Conservation (phyloP, 2,113 vertebrate genomes). For the Cacatua alba region DNA sequence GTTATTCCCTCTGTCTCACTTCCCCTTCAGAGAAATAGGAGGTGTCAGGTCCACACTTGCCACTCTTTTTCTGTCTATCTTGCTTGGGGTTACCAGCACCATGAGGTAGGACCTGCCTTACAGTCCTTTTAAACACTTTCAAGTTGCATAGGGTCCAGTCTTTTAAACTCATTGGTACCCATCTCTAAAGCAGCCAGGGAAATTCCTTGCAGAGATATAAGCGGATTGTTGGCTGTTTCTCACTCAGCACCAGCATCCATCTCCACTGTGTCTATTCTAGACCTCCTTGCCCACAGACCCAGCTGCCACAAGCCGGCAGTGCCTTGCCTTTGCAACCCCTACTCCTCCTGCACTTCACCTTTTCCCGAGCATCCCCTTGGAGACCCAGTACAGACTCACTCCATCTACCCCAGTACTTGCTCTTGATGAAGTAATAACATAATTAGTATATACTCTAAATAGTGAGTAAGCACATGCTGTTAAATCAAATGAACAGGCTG, state of each 20-base stretch:
- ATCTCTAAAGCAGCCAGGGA: not conserved
- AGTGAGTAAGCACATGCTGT: not conserved
- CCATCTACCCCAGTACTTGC: not conserved
- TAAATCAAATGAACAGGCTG: not conserved
- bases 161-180: not conserved
- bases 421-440: not conserved
- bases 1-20: slow-evolving; percentile 1
- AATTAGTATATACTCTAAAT: not conserved
- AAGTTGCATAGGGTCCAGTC: not conserved
- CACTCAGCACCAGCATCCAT: not conserved
- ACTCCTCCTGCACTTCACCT: not conserved
- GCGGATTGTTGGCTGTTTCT: fast-evolving
- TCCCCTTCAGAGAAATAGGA: not conserved
- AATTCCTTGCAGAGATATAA: not conserved
- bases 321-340: not conserved
- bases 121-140: not conserved
- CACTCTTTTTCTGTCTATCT: not conserved
- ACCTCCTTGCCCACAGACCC: not conserved
- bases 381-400: not conserved
- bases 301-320: not conserved
- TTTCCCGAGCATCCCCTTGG: not conserved
- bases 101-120: not conserved
- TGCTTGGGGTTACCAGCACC: not conserved
- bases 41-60: not conserved
- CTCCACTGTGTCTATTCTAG: not conserved